Base-by-base conservation (phyloP, 2,113 vertebrate genomes). In the Etheostoma cragini region DNA sequence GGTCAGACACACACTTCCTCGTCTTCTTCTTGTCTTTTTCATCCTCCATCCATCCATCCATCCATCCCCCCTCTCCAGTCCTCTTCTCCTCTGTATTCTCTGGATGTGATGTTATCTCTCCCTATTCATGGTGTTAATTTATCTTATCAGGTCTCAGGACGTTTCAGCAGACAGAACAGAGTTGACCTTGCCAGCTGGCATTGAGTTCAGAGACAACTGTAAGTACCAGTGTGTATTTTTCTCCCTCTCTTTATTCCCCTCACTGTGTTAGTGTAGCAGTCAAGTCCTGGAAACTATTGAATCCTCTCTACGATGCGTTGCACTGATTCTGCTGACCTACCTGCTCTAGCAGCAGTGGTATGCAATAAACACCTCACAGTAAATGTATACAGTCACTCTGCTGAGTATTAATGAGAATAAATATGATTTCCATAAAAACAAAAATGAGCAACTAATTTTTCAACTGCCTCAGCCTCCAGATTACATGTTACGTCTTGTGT, bases 131-230 rank as follows among this genome's bases (percentile, higher is more conserved):
- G 22, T 47, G 17, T 57, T 19, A 0, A 42, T 76, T 49, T 92
- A 61, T 89, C 87, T 80, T 76, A 81, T 16, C 92, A 99, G 98
- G 94, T 76, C 95, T 85, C 97, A 97, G 91, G 97, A 99, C 53
- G 62, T 88, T 19, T 89, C 94, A 26, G 95, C 95, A 49, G 96
- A 93, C 83, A 80, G 91, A 35, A 33, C 96, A 1, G 98, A 99
- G 80, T 74, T 96, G 87, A 95, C 95, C 24, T 90, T 99, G 78
- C 98, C 98, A 62, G 98, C 98, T 70, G 96, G 97, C 94, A 97
- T 99, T 70, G 97, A 99, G 92, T 99, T 99, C 95, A 95, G 97
- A 94, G 98, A 99, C 91, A 98, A 96, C 81, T 97, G 98, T 99
- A 84, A 98, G 98, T 98, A 89, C 42, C 3, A 19, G 5, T 22